These are phyloP conservation scores for Chaetodon auriga DNA, from an alignment of 2,113 vertebrate species.

Conservation along the genomic window DNA sequence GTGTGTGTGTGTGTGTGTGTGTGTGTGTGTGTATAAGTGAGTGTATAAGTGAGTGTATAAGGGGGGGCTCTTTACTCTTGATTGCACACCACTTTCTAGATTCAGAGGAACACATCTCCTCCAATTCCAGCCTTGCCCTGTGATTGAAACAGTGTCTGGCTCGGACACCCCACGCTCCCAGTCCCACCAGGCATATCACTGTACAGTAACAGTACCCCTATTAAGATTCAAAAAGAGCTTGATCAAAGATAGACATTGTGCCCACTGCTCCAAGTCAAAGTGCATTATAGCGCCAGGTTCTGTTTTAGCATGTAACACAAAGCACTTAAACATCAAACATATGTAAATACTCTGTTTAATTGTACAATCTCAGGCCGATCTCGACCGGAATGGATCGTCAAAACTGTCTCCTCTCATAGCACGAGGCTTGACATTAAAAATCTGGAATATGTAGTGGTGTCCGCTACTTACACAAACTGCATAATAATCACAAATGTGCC, in stretches of 20 bases:
- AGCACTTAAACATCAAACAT: constrained; percentile 62
- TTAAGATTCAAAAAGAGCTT: constrained; percentile 54
- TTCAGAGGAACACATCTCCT: constrained; percentile 74
- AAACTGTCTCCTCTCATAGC: constrained; percentile 65
- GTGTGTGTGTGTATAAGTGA: constrained; percentile 44
- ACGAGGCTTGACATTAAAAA: constrained; percentile 41
- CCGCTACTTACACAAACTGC: constrained; percentile 38
- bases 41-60: constrained; percentile 28
- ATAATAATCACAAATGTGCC: constrained; percentile 60
- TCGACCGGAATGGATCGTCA: constrained; percentile 46
- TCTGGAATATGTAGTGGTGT: constrained; percentile 49
- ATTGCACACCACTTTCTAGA: constrained; percentile 72
- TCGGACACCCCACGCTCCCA: constrained; percentile 49
- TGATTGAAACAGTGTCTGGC: constrained; percentile 77
- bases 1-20: constrained; percentile 47
- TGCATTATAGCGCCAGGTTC: constrained; percentile 35
- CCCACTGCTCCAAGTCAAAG: constrained; percentile 52
- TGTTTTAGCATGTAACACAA: constrained; percentile 45
- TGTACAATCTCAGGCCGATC: constrained; percentile 47
- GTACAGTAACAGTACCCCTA: constrained; percentile 64
- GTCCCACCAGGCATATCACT: constrained; percentile 69
- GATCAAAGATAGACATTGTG: constrained; percentile 70
- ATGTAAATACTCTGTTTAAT: constrained; percentile 63
- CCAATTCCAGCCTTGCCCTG: constrained; percentile 58
- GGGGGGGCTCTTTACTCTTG: constrained; percentile 53